Evolutionary conservation across 2,888 invertebrate genomes (phyloP), one percentile per base, ranked within the genome.

Genomic region (Cerastoderma edule): DNA sequence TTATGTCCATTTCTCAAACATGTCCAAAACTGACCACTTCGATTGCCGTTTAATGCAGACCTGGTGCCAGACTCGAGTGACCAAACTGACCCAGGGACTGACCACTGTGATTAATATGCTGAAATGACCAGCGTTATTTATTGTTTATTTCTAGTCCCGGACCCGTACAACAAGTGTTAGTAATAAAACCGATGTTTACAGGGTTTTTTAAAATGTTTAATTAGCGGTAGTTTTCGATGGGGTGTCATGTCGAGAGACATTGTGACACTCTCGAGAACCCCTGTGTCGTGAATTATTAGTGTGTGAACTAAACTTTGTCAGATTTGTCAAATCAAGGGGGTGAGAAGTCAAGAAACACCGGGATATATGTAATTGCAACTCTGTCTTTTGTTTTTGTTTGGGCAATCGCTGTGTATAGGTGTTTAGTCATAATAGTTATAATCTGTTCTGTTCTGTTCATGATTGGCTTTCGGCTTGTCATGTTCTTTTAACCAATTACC

Each of bases 151-250:
- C 32, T 27, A 60, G 27, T 60, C 39, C 39, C 39, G 27, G 39
- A 39, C 8, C 39, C 10, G 22, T 32, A 35, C n/a, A n/a, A n/a
- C 60, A 60, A 60, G 60, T 60, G 39, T 39, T 60, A 19, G 60
- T 60, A 60, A 60, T 60, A 22, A 39, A 60, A 60, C 27, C 27
- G 22, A 33, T 60, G 60, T 60, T 60, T 60, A 60, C 60, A 60
- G n/a, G 35, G 22, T 60, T 33, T 60, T n/a, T 60, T 22, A 32
- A 50, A 60, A 39, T 60, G 39, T 60, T 60, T 60, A 60, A 60
- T 60, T 60, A 60, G 39, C 60, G 60, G 60, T 60, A 39, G 24
- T n/a, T 16, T 16, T 16, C 8, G 27, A 60, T 32, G 35, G 60
- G 22, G 60, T 60, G 60, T 60, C 60, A 60, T 39, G 39, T 39